Base-by-base conservation (phyloP, 2,888 invertebrate species). In the Sminthurides aquaticus region DNA sequence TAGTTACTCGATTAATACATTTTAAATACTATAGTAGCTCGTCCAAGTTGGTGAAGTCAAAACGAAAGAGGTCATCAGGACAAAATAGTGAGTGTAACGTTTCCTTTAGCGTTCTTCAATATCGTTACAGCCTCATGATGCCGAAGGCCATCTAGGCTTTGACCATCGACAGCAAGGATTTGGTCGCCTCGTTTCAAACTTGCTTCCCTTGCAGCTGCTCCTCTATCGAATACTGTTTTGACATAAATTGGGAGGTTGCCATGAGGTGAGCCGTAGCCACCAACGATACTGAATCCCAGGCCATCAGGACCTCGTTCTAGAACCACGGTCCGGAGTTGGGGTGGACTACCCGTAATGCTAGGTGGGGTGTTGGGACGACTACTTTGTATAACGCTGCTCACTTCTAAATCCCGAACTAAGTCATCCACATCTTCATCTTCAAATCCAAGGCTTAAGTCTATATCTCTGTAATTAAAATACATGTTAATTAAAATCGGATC, bases 231-330 rank as follows among this genome's bases (percentile, higher is more conserved):
- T 60, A 80, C 79, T 15, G 79, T 80, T 72, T 80, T 81, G 29
- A 81, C 78, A 73, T 82, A 83, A 70, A 84, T 82, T 3, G 83
- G 83, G 63, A 83, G 76, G 75, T 82, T 80, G 1, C 82, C 82
- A 71, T 82, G 81, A 2, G 81, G 81, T 67, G 80, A 81, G 15
- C 63, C 64, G 49, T 66, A 65, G 26, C 67, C 67, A 34, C 71
- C 71, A 1, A 83, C 83, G 43, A 84, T 82, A 62, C 81, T 81
- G 76, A 84, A 83, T 20, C 83, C 83, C 48, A 84, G 79, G 2
- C 83, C 83, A 62, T 82, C 82, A 22, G 77, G 75, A 22, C 82
- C 82, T 55, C 82, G 77, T 67, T 81, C 79, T 71, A 84, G 76
- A 49, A 76, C 74, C 65, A 83, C 65, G 11, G 66, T 67, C 57